Percentiles rank a stretch among this genome's conserved stretches.
phyloP scores from a whole-genome alignment of 2,113 vertebrate species.

The Gnathonemus echidnorhynchus region DNA sequence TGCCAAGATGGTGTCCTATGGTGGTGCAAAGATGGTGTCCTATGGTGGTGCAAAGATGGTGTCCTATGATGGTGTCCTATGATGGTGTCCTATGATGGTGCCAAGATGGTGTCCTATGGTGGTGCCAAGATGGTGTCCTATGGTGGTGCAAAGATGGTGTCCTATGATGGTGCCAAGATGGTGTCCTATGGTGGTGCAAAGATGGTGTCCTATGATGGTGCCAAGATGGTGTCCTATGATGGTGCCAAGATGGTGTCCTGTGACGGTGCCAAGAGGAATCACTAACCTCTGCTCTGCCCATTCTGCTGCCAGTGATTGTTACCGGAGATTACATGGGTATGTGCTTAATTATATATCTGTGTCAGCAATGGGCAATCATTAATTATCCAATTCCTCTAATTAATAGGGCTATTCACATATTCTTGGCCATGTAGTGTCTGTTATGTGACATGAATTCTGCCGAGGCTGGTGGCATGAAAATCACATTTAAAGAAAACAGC shows the following conservation, averaged over 20 bases:
- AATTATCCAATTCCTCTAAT: neutral
- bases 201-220: too few relatives aligned
- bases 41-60: neutral
- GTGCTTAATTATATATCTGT: neutral
- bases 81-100: too few relatives aligned
- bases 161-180: too few relatives aligned
- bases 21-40: too few relatives aligned
- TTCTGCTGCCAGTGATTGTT: neutral
- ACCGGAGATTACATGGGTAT: neutral
- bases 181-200: too few relatives aligned
- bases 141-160: too few relatives aligned
- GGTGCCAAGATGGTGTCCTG: neutral
- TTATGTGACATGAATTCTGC: neutral
- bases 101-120: too few relatives aligned
- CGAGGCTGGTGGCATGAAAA: neutral
- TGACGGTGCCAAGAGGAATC: neutral
- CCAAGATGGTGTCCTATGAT: too few relatives aligned
- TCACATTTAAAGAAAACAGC: neutral
- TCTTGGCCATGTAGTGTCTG: neutral
- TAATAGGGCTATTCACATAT: neutral
- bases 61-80: neutral
- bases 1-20: too few relatives aligned
- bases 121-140: too few relatives aligned
- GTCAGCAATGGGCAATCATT: neutral
- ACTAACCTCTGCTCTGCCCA: neutral